These are phyloP conservation scores for Nezara viridula DNA, from an alignment of 2,888 invertebrate genomes.

Conservation along the genomic window DNA sequence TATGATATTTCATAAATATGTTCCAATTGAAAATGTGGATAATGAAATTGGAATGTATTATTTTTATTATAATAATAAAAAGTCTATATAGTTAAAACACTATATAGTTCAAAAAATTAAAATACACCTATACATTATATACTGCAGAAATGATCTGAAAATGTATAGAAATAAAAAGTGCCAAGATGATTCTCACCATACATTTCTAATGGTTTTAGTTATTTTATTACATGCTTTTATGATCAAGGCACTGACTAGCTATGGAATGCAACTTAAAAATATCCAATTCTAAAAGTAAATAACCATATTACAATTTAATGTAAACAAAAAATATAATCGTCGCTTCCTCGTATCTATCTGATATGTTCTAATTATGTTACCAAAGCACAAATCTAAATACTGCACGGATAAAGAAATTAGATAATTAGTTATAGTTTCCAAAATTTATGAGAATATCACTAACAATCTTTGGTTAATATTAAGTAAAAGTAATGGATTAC, in stretches of 20 bases:
- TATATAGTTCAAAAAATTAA: slow-evolving; percentile 47
- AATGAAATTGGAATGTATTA: slow-evolving; percentile 50
- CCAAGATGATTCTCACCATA: slow-evolving; percentile 40
- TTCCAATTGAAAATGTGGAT: not conserved
- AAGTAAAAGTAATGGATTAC: slow-evolving; percentile 47
- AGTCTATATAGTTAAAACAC: slow-evolving; percentile 57
- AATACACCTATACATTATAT: slow-evolving; percentile 33
- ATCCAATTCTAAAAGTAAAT: slow-evolving; percentile 2
- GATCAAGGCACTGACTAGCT: slow-evolving; percentile 60
- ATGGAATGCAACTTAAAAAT: slow-evolving; percentile 68
- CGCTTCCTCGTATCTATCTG: slow-evolving; percentile 42
- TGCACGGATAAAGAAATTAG: slow-evolving; percentile 10
- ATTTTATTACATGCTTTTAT: not conserved
- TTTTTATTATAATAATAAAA: slow-evolving; percentile 20
- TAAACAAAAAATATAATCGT: not conserved
- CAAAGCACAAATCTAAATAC: slow-evolving; percentile 56
- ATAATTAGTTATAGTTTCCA: slow-evolving; percentile 38
- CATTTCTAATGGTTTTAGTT: slow-evolving; percentile 51
- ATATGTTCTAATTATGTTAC: slow-evolving; percentile 55
- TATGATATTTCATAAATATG: slow-evolving; percentile 38
- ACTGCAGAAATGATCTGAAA: not conserved
- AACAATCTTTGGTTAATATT: slow-evolving; percentile 56
- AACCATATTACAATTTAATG: not conserved
- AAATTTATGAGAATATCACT: slow-evolving; percentile 36
- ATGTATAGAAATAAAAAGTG: slow-evolving; percentile 53